These are phyloP conservation scores for Lasiommata megera DNA, from an alignment of 2,888 invertebrate genomes.

Conservation along the genomic window DNA sequence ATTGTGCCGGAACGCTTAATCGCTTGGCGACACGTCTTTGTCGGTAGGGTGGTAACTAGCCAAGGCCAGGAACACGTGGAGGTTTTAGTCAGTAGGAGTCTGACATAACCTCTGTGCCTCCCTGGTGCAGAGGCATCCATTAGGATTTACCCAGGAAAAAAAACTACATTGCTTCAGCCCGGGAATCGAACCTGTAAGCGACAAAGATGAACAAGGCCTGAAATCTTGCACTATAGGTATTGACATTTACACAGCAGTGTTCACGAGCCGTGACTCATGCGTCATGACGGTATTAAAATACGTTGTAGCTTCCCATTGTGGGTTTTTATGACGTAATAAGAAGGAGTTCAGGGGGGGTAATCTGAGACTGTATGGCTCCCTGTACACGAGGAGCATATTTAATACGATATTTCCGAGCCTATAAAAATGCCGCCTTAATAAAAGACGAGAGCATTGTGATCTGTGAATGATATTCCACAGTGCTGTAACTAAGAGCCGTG, in stretches of 20 bases:
- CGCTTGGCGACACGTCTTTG: too few relatives aligned
- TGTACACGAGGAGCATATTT: conserved; percentile 54
- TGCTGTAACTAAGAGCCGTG: conserved; percentile 2
- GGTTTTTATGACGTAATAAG: conserved; percentile 66
- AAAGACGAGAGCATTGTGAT: conserved; percentile 9
- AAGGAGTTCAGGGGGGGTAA: conserved; percentile 62
- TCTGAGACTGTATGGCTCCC: conserved; percentile 55
- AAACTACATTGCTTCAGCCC: too few relatives aligned
- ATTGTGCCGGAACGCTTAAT: too few relatives aligned
- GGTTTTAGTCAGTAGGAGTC: too few relatives aligned
- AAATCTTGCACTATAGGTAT: neutral
- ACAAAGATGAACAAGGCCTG: too few relatives aligned
- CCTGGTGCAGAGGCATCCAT: too few relatives aligned
- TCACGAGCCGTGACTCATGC: too few relatives aligned
- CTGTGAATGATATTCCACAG: conserved; percentile 5
- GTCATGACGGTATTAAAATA: neutral
- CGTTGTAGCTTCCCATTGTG: conserved; percentile 25
- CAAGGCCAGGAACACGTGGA: too few relatives aligned
- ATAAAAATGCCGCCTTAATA: conserved; percentile 8
- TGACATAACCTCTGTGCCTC: too few relatives aligned
- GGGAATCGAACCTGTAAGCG: too few relatives aligned
- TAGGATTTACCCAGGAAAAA: too few relatives aligned
- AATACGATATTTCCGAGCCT: conserved; percentile 40
- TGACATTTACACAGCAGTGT: neutral
- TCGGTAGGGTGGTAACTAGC: too few relatives aligned